These are phyloP conservation scores for Bombyx huttoni DNA, from an alignment of 2,888 invertebrate genomes.

Conservation along the genomic window DNA sequence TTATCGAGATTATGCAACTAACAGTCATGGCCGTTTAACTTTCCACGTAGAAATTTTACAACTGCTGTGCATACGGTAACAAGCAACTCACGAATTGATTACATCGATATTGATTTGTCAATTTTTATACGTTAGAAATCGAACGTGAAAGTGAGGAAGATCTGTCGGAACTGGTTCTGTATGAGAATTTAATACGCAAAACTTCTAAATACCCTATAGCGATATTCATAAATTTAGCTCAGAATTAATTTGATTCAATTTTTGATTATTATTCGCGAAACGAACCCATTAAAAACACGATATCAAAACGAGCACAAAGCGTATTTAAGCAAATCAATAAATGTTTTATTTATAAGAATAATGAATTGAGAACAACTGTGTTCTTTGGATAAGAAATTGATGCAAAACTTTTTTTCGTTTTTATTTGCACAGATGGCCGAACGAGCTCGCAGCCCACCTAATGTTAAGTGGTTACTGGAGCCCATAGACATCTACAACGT, in stretches of 20 bases:
- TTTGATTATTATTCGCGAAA: background rate
- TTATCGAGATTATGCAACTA: background rate
- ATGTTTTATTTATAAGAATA: background rate
- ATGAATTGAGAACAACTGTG: background rate
- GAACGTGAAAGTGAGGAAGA: slow-evolving; percentile 52
- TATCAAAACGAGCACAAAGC: background rate
- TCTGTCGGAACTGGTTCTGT: slow-evolving; percentile 39
- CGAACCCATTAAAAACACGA: background rate
- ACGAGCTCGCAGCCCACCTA: too few species aligned
- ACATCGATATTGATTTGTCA: slow-evolving; percentile 20
- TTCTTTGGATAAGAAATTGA: background rate
- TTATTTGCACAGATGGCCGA: too few species aligned
- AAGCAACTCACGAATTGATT: slow-evolving; percentile 7
- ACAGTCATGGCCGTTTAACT: slow-evolving; percentile 5
- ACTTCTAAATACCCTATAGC: slow-evolving; percentile 15
- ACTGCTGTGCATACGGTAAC: slow-evolving; percentile 5
- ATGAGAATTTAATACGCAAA: slow-evolving; percentile 40
- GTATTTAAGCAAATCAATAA: slow-evolving; percentile 1
- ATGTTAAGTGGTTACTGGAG: too few species aligned
- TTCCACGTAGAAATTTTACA: slow-evolving; percentile 6
- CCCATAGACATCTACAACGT: too few species aligned
- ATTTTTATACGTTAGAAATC: slow-evolving; percentile 46
- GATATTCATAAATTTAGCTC: background rate
- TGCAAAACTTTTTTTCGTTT: background rate
- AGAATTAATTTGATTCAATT: background rate